Base-by-base conservation (phyloP, 2,888 invertebrate species). In the Leptinotarsa haldemani region DNA sequence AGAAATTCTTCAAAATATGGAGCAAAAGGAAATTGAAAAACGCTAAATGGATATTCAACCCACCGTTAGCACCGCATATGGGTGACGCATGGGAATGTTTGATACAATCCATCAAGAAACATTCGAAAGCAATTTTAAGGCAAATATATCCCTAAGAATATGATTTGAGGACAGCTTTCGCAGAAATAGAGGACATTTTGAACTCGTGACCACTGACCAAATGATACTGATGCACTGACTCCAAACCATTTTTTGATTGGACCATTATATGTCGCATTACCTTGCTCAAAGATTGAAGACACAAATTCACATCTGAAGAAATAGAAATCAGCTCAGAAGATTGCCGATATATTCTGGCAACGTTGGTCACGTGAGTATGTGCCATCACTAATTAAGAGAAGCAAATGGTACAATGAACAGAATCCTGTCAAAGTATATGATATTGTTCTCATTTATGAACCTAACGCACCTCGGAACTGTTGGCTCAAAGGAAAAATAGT, bases 401-500 rank as follows among this genome's bases (percentile, higher is more conserved):
- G 16, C 2, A 65, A 65, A 40, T 65, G 65, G 1, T 18, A 40
- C 13, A n/a, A 65, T 12, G 65, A 65, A 20, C 40, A 65, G 18
- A 46, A 16, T 16, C 18, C 47, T 5, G 0, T 30, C 40, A 65
- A n/a, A 47, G 1, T 65, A 18, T 20, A n/a, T 12, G 65, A 65
- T 46, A 40, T 64, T 25, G 65, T 65, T n/a, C n/a, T 65, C 13
- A 65, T 65, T 3, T 18, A 13, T 30, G 65, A 65, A 4, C 4
- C 40, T 4, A 65, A 65, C 40, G 46, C 40, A 16, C 40, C 46
- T 40, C 30, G 65, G n/a, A 65, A 40, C 22, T 20, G 22, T 64
- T 64, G 64, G 40, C 64, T n/a, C 64, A 64, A 30, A 64, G 64
- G 25, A n/a, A 40, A 64, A 30, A 22, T 64, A 9, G 22, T 30